Conservation (phyloP, 2,797 vertebrate genomes). For the Psittacula echo region DNA sequence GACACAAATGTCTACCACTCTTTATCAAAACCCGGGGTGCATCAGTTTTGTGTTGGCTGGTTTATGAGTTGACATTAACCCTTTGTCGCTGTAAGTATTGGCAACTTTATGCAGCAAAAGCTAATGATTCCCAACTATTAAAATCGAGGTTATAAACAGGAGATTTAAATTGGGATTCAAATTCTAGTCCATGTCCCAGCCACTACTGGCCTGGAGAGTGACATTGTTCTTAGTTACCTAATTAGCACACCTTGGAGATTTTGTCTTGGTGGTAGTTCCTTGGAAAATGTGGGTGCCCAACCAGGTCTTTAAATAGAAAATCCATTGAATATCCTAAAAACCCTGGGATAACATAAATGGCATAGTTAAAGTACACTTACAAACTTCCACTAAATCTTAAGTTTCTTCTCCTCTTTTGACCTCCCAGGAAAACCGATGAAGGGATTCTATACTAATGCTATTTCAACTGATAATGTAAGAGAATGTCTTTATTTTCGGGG, state of each 20-base stretch:
- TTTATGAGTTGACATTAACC: neutral
- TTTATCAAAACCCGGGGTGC: neutral
- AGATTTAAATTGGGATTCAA: neutral
- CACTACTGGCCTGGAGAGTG: neutral
- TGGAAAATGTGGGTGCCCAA: neutral
- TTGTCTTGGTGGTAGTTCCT: neutral
- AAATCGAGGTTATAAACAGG: neutral
- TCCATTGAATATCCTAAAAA: neutral
- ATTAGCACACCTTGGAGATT: neutral
- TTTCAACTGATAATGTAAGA: neutral
- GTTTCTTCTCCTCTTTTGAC: neutral
- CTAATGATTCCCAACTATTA: neutral
- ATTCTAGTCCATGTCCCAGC: neutral
- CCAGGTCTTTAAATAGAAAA: neutral
- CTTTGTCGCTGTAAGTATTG: neutral
- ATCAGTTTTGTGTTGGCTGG: neutral
- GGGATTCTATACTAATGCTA: neutral
- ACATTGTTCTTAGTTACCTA: neutral
- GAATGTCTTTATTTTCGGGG: neutral
- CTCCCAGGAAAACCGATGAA: neutral
- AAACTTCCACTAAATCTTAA: neutral
- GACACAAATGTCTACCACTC: neutral
- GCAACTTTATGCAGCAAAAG: neutral
- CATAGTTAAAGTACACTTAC: neutral
- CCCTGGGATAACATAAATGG: neutral